These are phyloP conservation scores for Plagiodera versicolora DNA, from an alignment of 2,888 invertebrate species.

Conservation along the genomic window DNA sequence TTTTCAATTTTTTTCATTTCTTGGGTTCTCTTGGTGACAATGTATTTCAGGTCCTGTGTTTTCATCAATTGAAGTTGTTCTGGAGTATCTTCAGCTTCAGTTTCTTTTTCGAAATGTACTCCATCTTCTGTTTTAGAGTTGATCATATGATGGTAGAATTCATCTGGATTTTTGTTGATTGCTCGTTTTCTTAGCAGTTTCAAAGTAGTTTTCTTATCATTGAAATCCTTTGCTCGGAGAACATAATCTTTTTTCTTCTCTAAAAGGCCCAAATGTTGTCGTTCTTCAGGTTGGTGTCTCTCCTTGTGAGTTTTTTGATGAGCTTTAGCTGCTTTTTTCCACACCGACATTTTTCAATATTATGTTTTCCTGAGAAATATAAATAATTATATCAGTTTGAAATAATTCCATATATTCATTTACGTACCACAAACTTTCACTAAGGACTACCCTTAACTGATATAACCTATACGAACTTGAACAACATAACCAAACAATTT, in stretches of 20 bases:
- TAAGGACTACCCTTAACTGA: no score
- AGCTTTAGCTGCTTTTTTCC: constrained; percentile 85
- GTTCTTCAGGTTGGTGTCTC: constrained; percentile 78
- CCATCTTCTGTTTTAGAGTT: constrained; percentile 73
- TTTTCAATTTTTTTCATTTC: constrained; percentile 78
- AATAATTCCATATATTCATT: no score
- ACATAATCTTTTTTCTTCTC: constrained; percentile 91
- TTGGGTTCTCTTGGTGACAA: constrained; percentile 81
- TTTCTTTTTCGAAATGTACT: constrained; percentile 67
- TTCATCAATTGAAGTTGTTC: constrained; percentile 88
- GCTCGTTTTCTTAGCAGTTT: constrained; percentile 84
- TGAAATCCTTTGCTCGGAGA: constrained; percentile 74
- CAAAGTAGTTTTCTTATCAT: constrained; percentile 80
- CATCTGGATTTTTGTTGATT: constrained; percentile 94
- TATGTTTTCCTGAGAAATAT: not conserved
- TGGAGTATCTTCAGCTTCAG: constrained; percentile 73
- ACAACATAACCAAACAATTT: no score
- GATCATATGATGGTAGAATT: constrained; percentile 97
- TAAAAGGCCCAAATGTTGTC: constrained; percentile 77
- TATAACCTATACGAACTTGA: no score
- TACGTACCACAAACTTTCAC: no score
- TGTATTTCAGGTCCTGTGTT: constrained; percentile 88
- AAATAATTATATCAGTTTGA: no score
- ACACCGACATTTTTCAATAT: constrained; percentile 81
- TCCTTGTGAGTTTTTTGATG: constrained; percentile 84